phyloP scores from a whole-genome alignment of 2,797 vertebrate species.

The Eupleurogrammus muticus region DNA sequence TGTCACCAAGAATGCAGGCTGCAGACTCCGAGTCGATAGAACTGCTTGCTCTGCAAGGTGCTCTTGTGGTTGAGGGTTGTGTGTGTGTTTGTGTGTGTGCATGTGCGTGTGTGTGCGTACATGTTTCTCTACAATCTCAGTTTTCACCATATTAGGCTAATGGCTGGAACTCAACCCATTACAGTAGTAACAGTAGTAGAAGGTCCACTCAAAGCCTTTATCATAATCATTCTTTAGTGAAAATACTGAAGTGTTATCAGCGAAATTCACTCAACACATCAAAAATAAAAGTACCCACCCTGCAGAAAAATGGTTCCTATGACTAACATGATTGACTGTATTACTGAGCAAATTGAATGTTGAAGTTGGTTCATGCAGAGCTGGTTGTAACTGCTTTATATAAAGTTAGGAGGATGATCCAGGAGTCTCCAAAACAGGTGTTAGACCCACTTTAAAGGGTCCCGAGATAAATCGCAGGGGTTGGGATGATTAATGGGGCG shows the following conservation, averaged over 20 bases:
- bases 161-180: background rate
- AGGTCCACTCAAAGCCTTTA: background rate
- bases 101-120: background rate
- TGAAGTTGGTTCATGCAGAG: background rate
- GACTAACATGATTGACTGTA: background rate
- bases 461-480: background rate
- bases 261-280: background rate
- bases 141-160: constrained; percentile 67
- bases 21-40: constrained; percentile 14
- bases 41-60: constrained; percentile 55
- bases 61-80: constrained; percentile 39
- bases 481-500: background rate
- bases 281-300: background rate
- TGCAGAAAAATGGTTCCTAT: background rate
- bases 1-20: constrained; percentile 56
- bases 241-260: background rate
- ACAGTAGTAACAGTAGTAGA: background rate
- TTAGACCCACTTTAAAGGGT: background rate
- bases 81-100: constrained; percentile 5
- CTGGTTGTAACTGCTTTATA: background rate
- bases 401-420: background rate
- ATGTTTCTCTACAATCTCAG: constrained; percentile 34
- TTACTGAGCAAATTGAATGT: background rate
- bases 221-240: too few species aligned
- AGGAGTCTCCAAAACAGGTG: background rate